A percentile compares a stretch with the other conserved stretches of the same genome.
phyloP scores from a whole-genome alignment of 2,113 vertebrate species.

The Poeciliopsis retropinna region DNA sequence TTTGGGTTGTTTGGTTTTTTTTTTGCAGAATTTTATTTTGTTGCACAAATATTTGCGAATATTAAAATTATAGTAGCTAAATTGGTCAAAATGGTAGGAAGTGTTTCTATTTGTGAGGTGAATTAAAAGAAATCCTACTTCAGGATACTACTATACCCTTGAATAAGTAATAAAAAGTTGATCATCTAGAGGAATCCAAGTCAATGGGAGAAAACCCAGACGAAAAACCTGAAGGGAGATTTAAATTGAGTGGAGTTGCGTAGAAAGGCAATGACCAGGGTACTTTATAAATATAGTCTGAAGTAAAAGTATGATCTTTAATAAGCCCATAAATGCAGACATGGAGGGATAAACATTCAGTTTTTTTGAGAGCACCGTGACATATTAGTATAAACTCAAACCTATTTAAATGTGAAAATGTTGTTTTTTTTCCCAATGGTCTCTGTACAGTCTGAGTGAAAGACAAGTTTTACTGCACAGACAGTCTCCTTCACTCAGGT shows the following conservation, averaged over 20 bases:
- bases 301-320: neutral
- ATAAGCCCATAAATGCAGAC: neutral
- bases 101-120: neutral
- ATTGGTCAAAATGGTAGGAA: neutral
- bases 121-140: neutral
- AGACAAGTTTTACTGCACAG: conserved; percentile 44
- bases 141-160: neutral
- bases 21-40: neutral
- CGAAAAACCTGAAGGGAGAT: too few species aligned
- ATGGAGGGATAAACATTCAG: neutral
- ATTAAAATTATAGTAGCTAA: neutral
- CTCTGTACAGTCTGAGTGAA: conserved; percentile 42
- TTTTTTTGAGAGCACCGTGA: neutral
- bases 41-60: neutral
- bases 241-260: too few species aligned
- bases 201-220: too few species aligned
- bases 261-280: too few species aligned
- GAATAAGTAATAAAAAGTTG: neutral
- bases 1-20: neutral
- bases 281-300: neutral
- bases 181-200: neutral
- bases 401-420: conserved; percentile 23
- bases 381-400: neutral
- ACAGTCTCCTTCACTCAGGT: conserved; percentile 35
- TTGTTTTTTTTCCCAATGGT: neutral